A percentile compares a stretch with the other conserved stretches of the same genome.
Evolutionary conservation across 2,113 vertebrate genomes (phyloP).

Genomic region (Laticauda laticaudata): DNA sequence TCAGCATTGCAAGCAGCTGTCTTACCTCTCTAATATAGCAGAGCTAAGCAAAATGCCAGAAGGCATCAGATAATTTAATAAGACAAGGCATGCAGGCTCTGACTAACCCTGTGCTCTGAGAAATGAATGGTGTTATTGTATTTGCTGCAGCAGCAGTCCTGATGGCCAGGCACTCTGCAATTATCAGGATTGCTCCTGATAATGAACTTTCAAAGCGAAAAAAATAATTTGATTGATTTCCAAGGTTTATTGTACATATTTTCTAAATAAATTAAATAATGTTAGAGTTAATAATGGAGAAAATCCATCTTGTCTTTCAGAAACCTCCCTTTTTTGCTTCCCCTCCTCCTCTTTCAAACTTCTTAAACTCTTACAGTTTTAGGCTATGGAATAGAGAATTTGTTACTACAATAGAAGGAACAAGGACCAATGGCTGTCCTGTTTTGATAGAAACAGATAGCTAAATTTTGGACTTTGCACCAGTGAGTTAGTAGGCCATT

Average conservation of each 20-base stretch:
- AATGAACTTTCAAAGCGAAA: background rate
- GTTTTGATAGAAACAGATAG: background rate
- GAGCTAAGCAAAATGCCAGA: constrained; percentile 52
- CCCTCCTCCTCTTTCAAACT: background rate
- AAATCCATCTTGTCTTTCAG: constrained; percentile 11
- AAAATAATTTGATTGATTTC: constrained; percentile 23
- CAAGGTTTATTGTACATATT: constrained; percentile 20
- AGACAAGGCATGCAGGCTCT: constrained; percentile 22
- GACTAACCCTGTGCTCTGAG: background rate
- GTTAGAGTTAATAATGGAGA: background rate
- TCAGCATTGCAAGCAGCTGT: constrained; percentile 50
- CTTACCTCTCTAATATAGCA: constrained; percentile 17
- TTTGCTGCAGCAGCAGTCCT: constrained; percentile 15
- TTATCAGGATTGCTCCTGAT: constrained; percentile 8
- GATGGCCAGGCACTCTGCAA: constrained; percentile 24
- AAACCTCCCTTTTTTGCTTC: background rate
- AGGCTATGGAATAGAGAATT: background rate
- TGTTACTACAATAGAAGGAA: background rate
- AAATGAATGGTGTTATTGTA: constrained; percentile 52
- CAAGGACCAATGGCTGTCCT: background rate
- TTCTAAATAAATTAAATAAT: constrained; percentile 8
- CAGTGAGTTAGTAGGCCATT: background rate
- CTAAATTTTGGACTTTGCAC: background rate
- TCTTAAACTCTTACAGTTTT: background rate
- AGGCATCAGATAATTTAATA: constrained; percentile 55